phyloP scores from a whole-genome alignment of 2,888 invertebrate species.

The Trissolcus japonicus region DNA sequence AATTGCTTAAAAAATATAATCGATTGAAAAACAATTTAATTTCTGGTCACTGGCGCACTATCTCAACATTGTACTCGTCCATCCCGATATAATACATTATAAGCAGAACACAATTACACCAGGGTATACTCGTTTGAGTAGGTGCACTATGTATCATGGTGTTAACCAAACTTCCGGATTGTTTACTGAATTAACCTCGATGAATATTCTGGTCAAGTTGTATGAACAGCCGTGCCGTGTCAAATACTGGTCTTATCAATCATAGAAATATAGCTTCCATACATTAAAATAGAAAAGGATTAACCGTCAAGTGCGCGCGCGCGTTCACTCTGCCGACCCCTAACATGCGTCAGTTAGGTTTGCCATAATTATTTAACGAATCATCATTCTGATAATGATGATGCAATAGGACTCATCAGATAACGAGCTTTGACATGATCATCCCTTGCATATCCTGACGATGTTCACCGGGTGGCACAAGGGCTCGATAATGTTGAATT shows the following conservation, averaged over 20 bases:
- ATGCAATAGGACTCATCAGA: too few relatives aligned
- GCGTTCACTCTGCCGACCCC: neutral
- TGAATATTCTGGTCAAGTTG: constrained; percentile 53
- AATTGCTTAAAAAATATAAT: too few relatives aligned
- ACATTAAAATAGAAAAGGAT: constrained; percentile 44
- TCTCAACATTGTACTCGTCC: too few relatives aligned
- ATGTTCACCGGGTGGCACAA: too few relatives aligned
- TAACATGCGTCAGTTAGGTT: neutral
- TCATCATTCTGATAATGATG: constrained; percentile 8
- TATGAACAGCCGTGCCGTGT: constrained; percentile 37
- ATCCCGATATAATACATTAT: constrained; percentile 20
- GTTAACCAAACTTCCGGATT: constrained; percentile 55
- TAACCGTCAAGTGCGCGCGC: constrained; percentile 14
- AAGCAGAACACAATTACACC: constrained; percentile 51
- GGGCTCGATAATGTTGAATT: too few relatives aligned
- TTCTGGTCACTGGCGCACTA: too few relatives aligned
- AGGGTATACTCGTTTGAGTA: constrained; percentile 48
- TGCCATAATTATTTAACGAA: constrained; percentile 6
- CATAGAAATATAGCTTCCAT: constrained; percentile 40
- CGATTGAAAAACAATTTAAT: too few relatives aligned
- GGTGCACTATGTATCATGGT: constrained; percentile 38
- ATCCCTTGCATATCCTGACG: too few relatives aligned
- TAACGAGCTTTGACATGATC: too few relatives aligned
- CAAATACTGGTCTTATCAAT: constrained; percentile 53
- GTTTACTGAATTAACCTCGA: constrained; percentile 53